These are phyloP conservation scores for Coboldia fuscipes DNA, from an alignment of 1,140 invertebrate genomes.

Conservation along the genomic window DNA sequence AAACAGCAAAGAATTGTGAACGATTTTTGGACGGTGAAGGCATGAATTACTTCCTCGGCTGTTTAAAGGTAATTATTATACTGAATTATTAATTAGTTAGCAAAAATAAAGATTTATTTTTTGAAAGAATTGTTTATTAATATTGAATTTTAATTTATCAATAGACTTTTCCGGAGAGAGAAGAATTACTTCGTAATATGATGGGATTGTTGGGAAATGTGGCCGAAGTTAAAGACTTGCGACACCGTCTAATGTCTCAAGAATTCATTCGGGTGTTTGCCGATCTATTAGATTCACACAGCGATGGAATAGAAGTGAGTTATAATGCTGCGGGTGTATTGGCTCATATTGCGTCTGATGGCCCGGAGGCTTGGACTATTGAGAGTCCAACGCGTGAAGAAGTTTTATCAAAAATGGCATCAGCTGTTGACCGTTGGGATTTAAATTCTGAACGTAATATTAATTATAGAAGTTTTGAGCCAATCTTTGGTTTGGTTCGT, in stretches of 20 bases:
- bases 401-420: constrained; percentile 53
- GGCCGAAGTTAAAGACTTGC: constrained; percentile 74
- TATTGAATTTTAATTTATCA: constrained; percentile 8
- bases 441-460: constrained; percentile 74
- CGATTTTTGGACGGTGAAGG: constrained; percentile 69
- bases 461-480: constrained; percentile 90
- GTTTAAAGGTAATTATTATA: constrained; percentile 40
- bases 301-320: constrained; percentile 82
- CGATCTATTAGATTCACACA: constrained; percentile 56
- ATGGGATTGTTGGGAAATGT: constrained; percentile 93
- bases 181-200: constrained; percentile 83
- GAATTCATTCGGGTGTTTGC: constrained; percentile 74
- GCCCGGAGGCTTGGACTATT: constrained; percentile 60
- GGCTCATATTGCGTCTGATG: constrained; percentile 87
- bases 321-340: constrained; percentile 94
- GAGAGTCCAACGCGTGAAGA: constrained; percentile 40
- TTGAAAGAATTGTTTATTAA: background rate
- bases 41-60: constrained; percentile 70
- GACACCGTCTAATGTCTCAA: constrained; percentile 62
- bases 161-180: constrained; percentile 66
- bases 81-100: constrained; percentile 1
- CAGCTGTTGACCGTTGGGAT: constrained; percentile 75
- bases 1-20: constrained; percentile 80
- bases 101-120: background rate
- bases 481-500: constrained; percentile 61